Evolutionary conservation across 2,888 invertebrate species (phyloP).

Genomic region (Heliconius hortense): DNA sequence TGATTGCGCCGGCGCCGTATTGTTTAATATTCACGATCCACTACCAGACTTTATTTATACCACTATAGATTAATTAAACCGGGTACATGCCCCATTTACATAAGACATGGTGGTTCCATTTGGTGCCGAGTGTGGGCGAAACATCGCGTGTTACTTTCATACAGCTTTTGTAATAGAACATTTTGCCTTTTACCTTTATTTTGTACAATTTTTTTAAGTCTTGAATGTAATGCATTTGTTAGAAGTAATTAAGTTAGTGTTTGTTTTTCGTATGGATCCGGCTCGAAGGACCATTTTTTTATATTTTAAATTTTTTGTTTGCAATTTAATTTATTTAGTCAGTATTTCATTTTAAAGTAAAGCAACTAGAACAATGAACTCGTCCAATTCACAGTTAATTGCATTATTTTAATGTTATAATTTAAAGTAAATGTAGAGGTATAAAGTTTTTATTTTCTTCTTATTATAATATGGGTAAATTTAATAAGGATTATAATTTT

Average conservation of each 20-base stretch:
- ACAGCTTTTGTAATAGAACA: conserved; percentile 37
- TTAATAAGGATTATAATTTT: background rate
- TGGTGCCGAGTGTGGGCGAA: conserved; percentile 66
- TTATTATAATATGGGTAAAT: background rate
- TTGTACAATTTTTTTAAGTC: conserved; percentile 1
- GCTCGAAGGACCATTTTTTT: background rate
- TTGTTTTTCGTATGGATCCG: background rate
- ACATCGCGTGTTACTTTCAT: conserved; percentile 40
- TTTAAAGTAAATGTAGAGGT: background rate
- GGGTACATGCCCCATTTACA: conserved; percentile 79
- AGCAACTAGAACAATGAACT: conserved; percentile 2
- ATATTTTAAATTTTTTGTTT: background rate
- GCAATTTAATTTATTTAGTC: background rate
- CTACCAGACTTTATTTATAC: conserved; percentile 74
- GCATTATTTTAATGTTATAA: conserved; percentile 3
- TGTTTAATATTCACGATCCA: conserved; percentile 69
- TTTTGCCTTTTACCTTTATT: conserved; percentile 38
- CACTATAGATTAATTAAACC: conserved; percentile 78
- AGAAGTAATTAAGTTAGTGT: background rate
- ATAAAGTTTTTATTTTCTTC: background rate
- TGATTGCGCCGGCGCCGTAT: conserved; percentile 51
- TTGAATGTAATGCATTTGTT: background rate
- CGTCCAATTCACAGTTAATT: background rate
- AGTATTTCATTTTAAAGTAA: background rate
- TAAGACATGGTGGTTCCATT: conserved; percentile 81